Conservation (phyloP, 1,140 invertebrate species). For the Nephila pilipes region DNA sequence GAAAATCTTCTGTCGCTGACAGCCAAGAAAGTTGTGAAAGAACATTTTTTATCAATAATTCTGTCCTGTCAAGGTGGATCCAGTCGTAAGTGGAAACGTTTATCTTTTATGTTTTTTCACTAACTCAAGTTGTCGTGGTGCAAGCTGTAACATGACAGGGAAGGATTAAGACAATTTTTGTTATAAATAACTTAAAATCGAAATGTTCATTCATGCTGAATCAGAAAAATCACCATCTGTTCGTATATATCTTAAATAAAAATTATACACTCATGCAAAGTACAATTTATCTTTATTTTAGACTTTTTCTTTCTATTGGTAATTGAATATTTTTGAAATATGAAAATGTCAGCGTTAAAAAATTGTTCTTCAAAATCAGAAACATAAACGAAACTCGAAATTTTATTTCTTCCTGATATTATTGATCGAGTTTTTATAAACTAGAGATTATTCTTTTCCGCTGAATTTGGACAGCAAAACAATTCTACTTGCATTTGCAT, state of each 20-base stretch:
- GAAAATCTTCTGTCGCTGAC: not conserved
- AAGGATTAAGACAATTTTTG: not conserved
- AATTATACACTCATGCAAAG: not conserved
- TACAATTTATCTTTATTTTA: not conserved
- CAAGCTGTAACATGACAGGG: not conserved
- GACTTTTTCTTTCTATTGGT: not conserved
- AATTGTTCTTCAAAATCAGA: no score
- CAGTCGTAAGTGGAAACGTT: constrained; percentile 15
- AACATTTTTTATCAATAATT: constrained; percentile 36
- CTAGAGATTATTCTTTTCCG: no score
- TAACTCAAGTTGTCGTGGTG: not conserved
- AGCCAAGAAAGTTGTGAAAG: not conserved
- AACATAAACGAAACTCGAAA: no score
- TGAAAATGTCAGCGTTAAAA: no score
- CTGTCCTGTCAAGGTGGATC: constrained; percentile 11
- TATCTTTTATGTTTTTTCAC: constrained; percentile 21
- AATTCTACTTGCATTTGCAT: no score
- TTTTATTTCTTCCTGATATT: no score
- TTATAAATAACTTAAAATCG: constrained; percentile 16
- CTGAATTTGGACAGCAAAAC: no score
- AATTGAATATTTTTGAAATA: not conserved
- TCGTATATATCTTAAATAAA: not conserved
- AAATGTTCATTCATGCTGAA: not conserved
- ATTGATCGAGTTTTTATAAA: no score
- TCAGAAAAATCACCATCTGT: not conserved